phyloP scores from a whole-genome alignment of 2,888 invertebrate genomes.

The Achlya flavicornis region DNA sequence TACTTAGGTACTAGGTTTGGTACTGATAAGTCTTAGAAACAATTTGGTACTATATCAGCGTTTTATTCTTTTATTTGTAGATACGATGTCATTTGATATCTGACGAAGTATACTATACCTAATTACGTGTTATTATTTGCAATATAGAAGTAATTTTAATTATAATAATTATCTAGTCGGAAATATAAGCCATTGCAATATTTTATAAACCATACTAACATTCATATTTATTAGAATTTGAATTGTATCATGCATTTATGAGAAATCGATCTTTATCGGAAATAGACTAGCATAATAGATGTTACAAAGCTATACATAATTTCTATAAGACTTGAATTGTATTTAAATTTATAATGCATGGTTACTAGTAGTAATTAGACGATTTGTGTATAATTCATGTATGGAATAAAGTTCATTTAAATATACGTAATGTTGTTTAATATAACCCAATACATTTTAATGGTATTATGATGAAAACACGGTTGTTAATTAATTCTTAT shows the following conservation, averaged over 20 bases:
- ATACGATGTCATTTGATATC: conserved; percentile 21
- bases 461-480: conserved; percentile 28
- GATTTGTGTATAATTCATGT: conserved; percentile 59
- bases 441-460: not conserved
- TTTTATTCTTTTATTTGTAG: not conserved
- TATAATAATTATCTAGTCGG: conserved; percentile 81
- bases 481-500: conserved; percentile 58
- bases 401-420: conserved; percentile 59
- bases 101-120: conserved; percentile 28
- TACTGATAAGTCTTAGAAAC: conserved; percentile 3
- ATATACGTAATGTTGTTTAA: conserved; percentile 2
- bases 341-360: conserved; percentile 40
- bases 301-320: conserved; percentile 27
- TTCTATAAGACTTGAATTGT: conserved; percentile 30
- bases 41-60: conserved; percentile 11
- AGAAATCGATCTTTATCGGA: conserved; percentile 34
- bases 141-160: conserved; percentile 74
- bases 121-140: conserved; percentile 40
- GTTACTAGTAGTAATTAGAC: conserved; percentile 63
- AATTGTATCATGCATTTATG: conserved; percentile 56
- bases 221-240: conserved; percentile 46
- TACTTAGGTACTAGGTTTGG: not conserved
- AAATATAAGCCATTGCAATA: conserved; percentile 83
- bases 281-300: conserved; percentile 30
- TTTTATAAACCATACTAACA: conserved; percentile 58